Evolutionary conservation across 2,797 vertebrate genomes (phyloP).

Genomic region (Smutsia gigantea): DNA sequence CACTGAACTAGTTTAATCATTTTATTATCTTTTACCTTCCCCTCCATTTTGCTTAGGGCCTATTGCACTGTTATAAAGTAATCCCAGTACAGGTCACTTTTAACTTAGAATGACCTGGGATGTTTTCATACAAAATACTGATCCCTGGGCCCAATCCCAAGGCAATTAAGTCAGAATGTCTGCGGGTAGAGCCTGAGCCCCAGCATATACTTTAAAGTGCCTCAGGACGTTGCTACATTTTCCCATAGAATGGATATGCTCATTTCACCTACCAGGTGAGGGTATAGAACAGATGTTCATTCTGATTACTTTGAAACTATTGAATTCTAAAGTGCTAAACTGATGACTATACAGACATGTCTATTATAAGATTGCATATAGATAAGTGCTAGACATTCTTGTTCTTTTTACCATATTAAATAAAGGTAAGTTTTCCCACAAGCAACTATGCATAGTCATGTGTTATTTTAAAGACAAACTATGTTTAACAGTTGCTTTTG

Average conservation of each 20-base stretch:
- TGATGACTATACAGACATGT: not conserved
- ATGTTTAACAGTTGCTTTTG: not conserved
- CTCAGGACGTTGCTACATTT: not conserved
- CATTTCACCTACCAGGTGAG: not conserved
- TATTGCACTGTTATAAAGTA: not conserved
- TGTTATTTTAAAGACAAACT: not conserved
- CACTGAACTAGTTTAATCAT: not conserved
- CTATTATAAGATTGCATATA: not conserved
- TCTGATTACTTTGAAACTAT: not conserved
- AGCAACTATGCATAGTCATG: not conserved
- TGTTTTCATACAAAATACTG: not conserved
- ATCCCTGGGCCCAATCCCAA: not conserved
- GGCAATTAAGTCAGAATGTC: not conserved
- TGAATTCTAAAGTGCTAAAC: not conserved
- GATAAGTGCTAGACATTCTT: not conserved
- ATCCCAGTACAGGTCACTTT: not conserved
- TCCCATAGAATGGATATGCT: not conserved
- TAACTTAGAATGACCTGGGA: not conserved
- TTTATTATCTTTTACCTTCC: not conserved
- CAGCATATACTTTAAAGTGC: not conserved
- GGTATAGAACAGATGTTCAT: not conserved
- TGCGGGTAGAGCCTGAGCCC: not conserved
- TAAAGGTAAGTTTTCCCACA: not conserved
- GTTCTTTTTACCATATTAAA: not conserved
- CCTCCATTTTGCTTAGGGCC: not conserved